These are phyloP conservation scores for Delphinus delphis DNA, from an alignment of 2,113 vertebrate genomes.

Conservation along the genomic window DNA sequence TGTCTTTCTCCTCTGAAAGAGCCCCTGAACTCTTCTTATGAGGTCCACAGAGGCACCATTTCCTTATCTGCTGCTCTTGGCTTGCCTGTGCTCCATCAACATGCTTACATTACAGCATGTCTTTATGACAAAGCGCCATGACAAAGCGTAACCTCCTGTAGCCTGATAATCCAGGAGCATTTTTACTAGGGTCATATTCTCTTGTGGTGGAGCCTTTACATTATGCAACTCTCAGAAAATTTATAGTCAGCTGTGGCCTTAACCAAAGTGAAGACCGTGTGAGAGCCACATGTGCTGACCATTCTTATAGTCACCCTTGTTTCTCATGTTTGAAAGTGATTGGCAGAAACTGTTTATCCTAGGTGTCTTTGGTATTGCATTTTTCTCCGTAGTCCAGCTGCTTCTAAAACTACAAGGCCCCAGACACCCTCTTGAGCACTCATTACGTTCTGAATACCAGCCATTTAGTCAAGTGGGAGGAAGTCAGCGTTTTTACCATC, in stretches of 20 bases:
- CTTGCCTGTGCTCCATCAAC: background rate
- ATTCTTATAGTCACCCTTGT: background rate
- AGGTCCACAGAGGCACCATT: background rate
- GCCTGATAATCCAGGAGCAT: background rate
- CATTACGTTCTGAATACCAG: slow-evolving; percentile 25
- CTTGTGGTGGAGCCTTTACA: background rate
- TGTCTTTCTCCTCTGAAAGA: background rate
- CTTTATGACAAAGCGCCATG: background rate
- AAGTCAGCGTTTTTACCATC: slow-evolving; percentile 3
- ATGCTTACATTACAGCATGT: background rate
- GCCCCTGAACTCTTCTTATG: background rate
- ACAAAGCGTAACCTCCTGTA: background rate
- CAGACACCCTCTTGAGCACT: background rate
- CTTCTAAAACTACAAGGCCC: background rate
- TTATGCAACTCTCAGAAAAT: slow-evolving; percentile 15
- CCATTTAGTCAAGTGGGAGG: background rate
- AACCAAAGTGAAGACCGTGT: background rate
- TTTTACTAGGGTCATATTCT: background rate
- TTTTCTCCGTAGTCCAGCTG: background rate
- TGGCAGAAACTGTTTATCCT: background rate
- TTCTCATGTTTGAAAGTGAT: slow-evolving; percentile 5
- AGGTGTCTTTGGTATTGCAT: background rate
- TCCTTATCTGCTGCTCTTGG: background rate
- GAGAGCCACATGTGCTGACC: background rate
- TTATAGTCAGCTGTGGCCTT: background rate